Conservation (phyloP, 2,113 vertebrate species). For the Blennius ocellaris region DNA sequence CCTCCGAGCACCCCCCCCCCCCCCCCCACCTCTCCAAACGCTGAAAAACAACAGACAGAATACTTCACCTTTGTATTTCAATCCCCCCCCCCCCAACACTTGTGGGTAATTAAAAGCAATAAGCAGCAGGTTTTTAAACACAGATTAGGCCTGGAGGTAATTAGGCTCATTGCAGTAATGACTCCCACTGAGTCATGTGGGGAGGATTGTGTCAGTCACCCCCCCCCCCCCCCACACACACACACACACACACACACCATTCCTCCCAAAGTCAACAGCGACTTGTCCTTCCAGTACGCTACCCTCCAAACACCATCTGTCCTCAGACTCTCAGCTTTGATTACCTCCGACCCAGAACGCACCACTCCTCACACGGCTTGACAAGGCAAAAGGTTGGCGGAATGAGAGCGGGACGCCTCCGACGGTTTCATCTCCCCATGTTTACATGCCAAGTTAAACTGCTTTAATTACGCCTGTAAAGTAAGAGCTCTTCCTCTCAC, state of each 20-base stretch:
- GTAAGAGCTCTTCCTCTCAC: neutral
- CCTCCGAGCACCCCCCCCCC: neutral
- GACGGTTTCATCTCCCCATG: conserved; percentile 36
- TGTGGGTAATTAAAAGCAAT: conserved; percentile 66
- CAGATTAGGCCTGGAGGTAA: conserved; percentile 73
- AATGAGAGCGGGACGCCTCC: conserved; percentile 29
- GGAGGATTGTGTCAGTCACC: conserved; percentile 58
- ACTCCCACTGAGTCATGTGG: conserved; percentile 68
- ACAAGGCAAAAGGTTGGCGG: conserved; percentile 21
- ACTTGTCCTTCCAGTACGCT: conserved; percentile 54
- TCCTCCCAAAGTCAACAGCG: conserved; percentile 59
- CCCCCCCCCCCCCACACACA: conserved; percentile 36
- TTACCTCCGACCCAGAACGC: conserved; percentile 45
- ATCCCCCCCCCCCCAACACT: conserved; percentile 39
- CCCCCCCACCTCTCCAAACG: neutral
- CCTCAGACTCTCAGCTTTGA: conserved; percentile 43
- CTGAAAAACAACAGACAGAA: conserved; percentile 19
- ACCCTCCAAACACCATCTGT: conserved; percentile 70
- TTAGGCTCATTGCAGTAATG: conserved; percentile 71
- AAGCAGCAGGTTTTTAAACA: conserved; percentile 70
- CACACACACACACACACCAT: no score
- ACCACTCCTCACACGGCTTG: neutral
- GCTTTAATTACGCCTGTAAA: conserved; percentile 40
- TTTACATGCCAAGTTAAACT: conserved; percentile 50
- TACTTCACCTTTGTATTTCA: conserved; percentile 19